Conservation (phyloP, 2,113 vertebrate genomes). For the Rhabdornis inornatus region DNA sequence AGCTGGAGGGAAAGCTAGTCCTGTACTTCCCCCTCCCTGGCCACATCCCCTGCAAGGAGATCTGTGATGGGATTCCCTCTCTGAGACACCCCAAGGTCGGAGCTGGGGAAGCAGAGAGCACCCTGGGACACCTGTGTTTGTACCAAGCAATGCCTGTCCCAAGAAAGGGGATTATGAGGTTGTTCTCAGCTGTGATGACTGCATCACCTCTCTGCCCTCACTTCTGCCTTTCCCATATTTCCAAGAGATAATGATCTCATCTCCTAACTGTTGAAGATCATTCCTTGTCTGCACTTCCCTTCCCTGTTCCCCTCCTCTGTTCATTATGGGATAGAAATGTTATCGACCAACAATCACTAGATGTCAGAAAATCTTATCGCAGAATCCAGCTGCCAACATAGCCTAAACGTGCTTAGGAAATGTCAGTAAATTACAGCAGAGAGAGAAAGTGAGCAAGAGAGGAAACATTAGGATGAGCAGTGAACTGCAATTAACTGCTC, state of each 20-base stretch:
- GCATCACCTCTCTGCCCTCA: neutral
- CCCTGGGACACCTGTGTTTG: neutral
- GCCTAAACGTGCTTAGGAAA: slow-evolving; percentile 45
- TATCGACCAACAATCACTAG: slow-evolving; percentile 50
- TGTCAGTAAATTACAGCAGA: slow-evolving; percentile 36
- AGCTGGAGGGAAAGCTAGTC: neutral
- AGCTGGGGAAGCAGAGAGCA: neutral
- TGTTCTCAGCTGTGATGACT: slow-evolving; percentile 13
- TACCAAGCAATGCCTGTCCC: neutral
- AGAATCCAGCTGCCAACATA: slow-evolving; percentile 45
- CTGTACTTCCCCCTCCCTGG: neutral
- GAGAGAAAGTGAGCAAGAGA: neutral
- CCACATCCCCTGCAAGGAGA: neutral
- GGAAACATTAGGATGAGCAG: slow-evolving; percentile 52
- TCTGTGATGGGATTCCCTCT: neutral
- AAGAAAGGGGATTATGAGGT: neutral
- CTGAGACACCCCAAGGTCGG: rapidly evolving
- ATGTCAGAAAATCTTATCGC: slow-evolving; percentile 49
- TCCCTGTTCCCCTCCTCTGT: neutral
- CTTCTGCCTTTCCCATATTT: slow-evolving; percentile 22
- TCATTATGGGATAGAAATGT: slow-evolving; percentile 49
- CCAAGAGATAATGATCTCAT: slow-evolving; percentile 60
- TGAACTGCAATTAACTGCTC: slow-evolving; percentile 42
- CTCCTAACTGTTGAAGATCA: slow-evolving; percentile 20
- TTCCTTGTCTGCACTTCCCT: neutral